Evolutionary conservation across 2,797 vertebrate genomes (phyloP), one percentile per base, ranked within the genome.

Genomic region (Sebastes umbrosus): DNA sequence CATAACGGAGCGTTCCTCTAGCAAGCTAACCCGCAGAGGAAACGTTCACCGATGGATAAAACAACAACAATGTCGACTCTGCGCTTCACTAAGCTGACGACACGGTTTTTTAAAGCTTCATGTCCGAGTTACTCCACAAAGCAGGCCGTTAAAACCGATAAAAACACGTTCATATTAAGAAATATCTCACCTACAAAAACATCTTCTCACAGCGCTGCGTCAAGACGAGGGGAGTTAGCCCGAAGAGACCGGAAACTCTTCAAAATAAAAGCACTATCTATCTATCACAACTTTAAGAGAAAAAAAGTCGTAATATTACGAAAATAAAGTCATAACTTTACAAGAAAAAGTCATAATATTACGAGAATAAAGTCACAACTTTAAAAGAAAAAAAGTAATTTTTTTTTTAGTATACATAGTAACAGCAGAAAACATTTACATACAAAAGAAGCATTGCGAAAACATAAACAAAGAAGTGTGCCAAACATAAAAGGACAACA

Each of bases 231-330:
- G 2, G 1, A 11, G 11, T 24, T 2, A 69, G 34, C n/a, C 18
- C 1, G 24, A 3, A 2, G 2, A 6, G 0, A 73, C 31, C 68
- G 71, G 71, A 80, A 79, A 69, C 57, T 5, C 9, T 73, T 67
- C 59, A 32, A 32, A 82, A 52, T 86, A 80, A 80, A 83, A 68
- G 59, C 14, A 43, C 36, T 39, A 39, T 39, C 12, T 39, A 39
- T 39, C 12, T 39, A 39, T 39, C 36, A 13, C 36, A 39, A 39
- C 36, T 39, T 39, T 39, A 39, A 2, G 36, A 14, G 36, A 39
- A 39, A 36, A 36, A 36, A 13, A 39, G 0, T 1, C 2, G 4
- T 39, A 39, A 39, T 39, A 39, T 39, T 13, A 39, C 36, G 4
- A 39, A 0, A 39, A 39, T 36, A 36, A 36, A 36, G 34, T 36